Percentiles rank a stretch among this genome's conserved stretches.
Conservation (phyloP, 2,888 invertebrate species). For the Agriopis marginaria region DNA sequence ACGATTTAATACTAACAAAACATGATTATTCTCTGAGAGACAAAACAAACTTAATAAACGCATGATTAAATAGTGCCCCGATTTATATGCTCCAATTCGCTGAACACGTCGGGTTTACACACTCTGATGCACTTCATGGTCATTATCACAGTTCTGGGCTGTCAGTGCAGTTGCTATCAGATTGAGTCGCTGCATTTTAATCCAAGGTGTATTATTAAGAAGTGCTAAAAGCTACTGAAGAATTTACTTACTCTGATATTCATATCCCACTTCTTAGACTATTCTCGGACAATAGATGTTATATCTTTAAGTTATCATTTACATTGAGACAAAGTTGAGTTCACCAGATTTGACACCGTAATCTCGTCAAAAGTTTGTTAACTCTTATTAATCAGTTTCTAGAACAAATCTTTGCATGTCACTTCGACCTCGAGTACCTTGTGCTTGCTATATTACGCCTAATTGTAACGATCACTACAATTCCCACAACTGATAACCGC, state of each 20-base stretch:
- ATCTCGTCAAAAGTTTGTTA: conserved; percentile 9
- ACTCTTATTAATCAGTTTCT: conserved; percentile 15
- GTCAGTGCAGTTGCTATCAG: neutral
- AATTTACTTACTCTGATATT: neutral
- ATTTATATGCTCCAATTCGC: conserved; percentile 16
- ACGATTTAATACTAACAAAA: neutral
- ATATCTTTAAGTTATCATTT: no score
- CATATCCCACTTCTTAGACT: neutral
- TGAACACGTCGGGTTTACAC: conserved; percentile 15
- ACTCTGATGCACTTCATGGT: conserved; percentile 9
- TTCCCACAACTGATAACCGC: conserved; percentile 13
- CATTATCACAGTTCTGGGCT: neutral
- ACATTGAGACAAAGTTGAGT: neutral
- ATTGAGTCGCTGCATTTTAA: neutral
- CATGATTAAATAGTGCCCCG: conserved; percentile 18
- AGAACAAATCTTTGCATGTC: conserved; percentile 1
- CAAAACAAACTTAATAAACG: conserved; percentile 5
- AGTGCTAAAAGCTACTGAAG: neutral
- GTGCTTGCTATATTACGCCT: conserved; percentile 13
- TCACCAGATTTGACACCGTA: neutral
- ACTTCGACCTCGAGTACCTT: conserved; percentile 22
- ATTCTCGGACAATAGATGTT: neutral
- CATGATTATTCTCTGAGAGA: neutral
- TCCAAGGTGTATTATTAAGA: neutral
- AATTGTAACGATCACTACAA: conserved; percentile 25